Base-by-base conservation (phyloP, 2,797 vertebrate genomes). In the Myripristis murdjan region DNA sequence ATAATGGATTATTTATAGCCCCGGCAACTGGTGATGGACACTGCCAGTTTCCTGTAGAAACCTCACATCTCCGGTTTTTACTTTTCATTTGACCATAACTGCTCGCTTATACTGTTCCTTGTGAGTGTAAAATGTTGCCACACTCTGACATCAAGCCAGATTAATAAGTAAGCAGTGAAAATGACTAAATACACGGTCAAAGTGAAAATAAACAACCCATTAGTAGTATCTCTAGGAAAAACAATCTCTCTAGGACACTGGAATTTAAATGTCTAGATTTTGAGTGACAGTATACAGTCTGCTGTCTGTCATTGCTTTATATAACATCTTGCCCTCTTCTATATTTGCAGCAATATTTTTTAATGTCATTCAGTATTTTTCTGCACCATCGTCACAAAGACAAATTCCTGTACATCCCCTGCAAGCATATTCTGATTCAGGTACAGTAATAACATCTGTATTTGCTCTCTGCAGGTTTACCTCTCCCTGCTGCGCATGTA, bases 401-500 rank as follows among this genome's bases (percentile, higher is more conserved):
- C 24, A 35, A n/a, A 26, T 60, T 1, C 15, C 0, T 20, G 12
- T 12, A 47, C 9, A 22, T 33, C 12, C 23, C 26, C 16, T 11
- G 20, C 5, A 22, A 47, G 37, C 31, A 26, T 0, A 46, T 8
- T n/a, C 7, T n/a, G n/a, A 8, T 18, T 46, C 9, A 6, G 39
- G n/a, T 16, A 6, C 57, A 20, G 22, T 22, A 11, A 22, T 2
- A 5, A 35, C 15, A 9, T 14, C 26, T 41, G 22, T 37, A 0
- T 44, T 14, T 44, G 16, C 8, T 9, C 16, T 47, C 52, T 54
- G 26, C 87, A 99, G 98, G 98, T 99, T 11, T 99, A 99, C 82
- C 89, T 99, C 86, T 99, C 98, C 1, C 90, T 99, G 88, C 95
- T 99, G 80, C 94, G 97, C 51, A 99, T 99, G 97, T 99, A 99